Evolutionary conservation across 2,797 vertebrate species (phyloP), one percentile per base, ranked within the genome.

Genomic region (Ptychadena robeensis): DNA sequence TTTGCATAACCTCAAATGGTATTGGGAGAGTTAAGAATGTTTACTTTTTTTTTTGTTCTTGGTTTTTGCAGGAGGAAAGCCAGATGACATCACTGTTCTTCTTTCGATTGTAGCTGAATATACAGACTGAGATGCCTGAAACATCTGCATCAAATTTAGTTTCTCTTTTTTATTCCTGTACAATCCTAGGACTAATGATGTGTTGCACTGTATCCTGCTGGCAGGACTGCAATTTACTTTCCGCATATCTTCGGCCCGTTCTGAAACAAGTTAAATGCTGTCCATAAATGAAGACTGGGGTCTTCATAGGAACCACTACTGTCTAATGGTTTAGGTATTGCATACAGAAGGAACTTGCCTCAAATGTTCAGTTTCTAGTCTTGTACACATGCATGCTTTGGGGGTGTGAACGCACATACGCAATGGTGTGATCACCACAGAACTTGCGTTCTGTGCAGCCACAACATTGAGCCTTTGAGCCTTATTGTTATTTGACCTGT

Each of bases 51-150:
- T 48, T 22, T 0, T 25, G 86, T 81, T 34, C 37, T 87, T n/a
- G n/a, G n/a, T 86, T 82, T 0, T 89, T 88, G 4, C 90, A 99
- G 97, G 97, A 90, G 98, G 98, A 82, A 99, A 99, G 89, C 98
- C 98, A 86, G 98, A 99, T 57, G 98, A 99, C 93, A 99, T 99
- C 93, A 99, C 98, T 9, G 97, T 99, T 90, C 95, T 99, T 64
- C 94, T 99, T 76, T 99, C 98, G 8, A 98, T 99, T 63, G 98
- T 99, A 85, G 97, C 98, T 0, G 98, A 99, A 92, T 99, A 98
- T 86, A 98, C 98, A 28, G 97, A 99, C 94, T 99, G 95, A 95
- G 28, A 66, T 6, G 44, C 87, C 76, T 32, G 27, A 61, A 73
- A 70, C 61, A 82, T 85, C 81, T 6, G 27, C 67, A 85, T 57